Evolutionary conservation across 2,888 invertebrate species (phyloP), one percentile per base, ranked within the genome.

Genomic region (Hipparchia semele): DNA sequence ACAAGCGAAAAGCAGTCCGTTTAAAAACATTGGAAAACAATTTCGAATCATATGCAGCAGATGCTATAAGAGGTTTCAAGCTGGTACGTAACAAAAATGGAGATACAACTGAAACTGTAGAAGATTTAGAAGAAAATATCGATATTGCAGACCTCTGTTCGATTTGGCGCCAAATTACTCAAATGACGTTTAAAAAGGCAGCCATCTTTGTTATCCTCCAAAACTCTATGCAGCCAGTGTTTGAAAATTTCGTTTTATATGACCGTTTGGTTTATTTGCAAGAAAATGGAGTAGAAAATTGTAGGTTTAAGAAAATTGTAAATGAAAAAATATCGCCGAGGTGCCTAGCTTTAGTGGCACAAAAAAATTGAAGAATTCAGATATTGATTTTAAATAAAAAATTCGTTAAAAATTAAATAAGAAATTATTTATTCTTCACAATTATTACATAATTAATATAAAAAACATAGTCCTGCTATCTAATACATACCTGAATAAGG

Each of bases 251-350:
- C 58, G 79, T 94, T 70, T 82, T 92, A 53, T 89, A 84, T 45
- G 94, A 94, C 76, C 84, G 92, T 73, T 71, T 92, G 56, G 75
- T 87, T 7, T 92, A 87, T 84, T 83, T 94, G 56, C 83, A 83
- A 73, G 92, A 92, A 79, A 86, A 84, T 33, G 89, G 89, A 0
- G 71, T 90, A 2, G 72, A 77, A 9, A 79, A 85, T 70, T 88
- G 90, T 79, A 80, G 75, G 68, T 94, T 94, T 78, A 94, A 94
- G 79, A 95, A 95, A 85, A 94, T 96, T 74, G 94, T 96, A 74
- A 89, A 96, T 83, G 95, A 95, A 77, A 87, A 86, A 72, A 87
- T 95, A 78, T 96, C 96, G n/a, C 96, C 96, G 0, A 92, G 96
- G 80, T 96, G 96, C 85, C 91, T 94, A 79, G 96, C 95, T 54